Conservation (phyloP, 1,140 invertebrate genomes). For the Hylyphantes graminicola region DNA sequence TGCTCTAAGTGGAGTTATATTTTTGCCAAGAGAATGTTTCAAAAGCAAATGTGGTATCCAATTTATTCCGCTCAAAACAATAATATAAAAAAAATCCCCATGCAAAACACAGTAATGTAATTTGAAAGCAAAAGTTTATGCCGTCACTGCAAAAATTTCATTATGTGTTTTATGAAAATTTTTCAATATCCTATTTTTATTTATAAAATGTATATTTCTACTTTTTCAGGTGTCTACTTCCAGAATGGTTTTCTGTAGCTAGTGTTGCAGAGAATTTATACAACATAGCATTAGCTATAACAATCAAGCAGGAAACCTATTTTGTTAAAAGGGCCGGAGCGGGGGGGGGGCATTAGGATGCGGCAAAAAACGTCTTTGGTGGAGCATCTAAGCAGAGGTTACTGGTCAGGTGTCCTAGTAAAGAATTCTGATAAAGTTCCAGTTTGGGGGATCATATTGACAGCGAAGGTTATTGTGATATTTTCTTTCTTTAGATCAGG, state of each 20-base stretch:
- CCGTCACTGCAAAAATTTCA: not conserved
- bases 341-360: no score
- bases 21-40: no score
- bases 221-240: not conserved
- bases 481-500: no score
- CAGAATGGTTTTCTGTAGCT: conserved; percentile 65
- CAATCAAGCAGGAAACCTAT: conserved; percentile 80
- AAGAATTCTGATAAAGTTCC: conserved; percentile 80
- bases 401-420: conserved; percentile 75
- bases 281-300: conserved; percentile 70
- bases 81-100: no score
- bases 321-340: conserved; percentile 87
- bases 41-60: no score
- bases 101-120: no score
- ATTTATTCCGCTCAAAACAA: no score
- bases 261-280: conserved; percentile 65
- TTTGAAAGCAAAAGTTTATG: no score
- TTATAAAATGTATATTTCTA: conserved; percentile 3
- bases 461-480: conserved; percentile 76
- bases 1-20: no score
- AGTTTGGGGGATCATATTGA: conserved; percentile 98
- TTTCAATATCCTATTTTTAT: not conserved
- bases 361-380: conserved; percentile 94
- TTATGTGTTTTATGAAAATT: not conserved
- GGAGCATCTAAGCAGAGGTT: conserved; percentile 83